Percentiles rank a stretch among this genome's conserved stretches.
Conservation (phyloP, 2,888 invertebrate genomes). For the Eupithecia vulgata region DNA sequence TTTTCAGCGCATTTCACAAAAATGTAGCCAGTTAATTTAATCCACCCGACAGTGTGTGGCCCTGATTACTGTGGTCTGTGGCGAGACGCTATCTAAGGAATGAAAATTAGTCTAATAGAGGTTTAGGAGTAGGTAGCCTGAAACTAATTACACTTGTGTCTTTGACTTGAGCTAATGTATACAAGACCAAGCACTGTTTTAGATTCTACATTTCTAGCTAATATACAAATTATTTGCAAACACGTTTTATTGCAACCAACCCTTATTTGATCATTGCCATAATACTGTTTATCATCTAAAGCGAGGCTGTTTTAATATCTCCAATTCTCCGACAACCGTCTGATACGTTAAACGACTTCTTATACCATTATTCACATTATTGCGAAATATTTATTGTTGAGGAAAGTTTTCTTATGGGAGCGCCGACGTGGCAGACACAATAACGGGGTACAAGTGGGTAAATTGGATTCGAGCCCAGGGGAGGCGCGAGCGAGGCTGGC, state of each 20-base stretch:
- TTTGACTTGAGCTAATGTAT: neutral
- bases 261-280: neutral
- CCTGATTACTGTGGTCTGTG: neutral
- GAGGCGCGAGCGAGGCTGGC: conserved; percentile 51
- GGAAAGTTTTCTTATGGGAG: conserved; percentile 62
- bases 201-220: neutral
- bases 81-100: neutral
- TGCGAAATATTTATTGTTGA: conserved; percentile 58
- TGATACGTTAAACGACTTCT: conserved; percentile 8
- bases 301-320: neutral
- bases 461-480: conserved; percentile 75
- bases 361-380: conserved; percentile 41
- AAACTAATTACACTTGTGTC: conserved; percentile 5
- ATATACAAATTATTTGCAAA: neutral
- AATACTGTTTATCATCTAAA: neutral
- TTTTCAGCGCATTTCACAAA: neutral
- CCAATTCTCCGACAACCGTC: conserved; percentile 7
- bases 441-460: conserved; percentile 74
- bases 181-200: neutral
- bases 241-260: neutral
- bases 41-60: neutral
- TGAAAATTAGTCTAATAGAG: conserved; percentile 3
- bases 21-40: neutral
- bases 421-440: conserved; percentile 63
- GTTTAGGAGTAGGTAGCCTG: conserved; percentile 2